phyloP scores from a whole-genome alignment of 1,140 invertebrate species.

The Calliphora vicina region DNA sequence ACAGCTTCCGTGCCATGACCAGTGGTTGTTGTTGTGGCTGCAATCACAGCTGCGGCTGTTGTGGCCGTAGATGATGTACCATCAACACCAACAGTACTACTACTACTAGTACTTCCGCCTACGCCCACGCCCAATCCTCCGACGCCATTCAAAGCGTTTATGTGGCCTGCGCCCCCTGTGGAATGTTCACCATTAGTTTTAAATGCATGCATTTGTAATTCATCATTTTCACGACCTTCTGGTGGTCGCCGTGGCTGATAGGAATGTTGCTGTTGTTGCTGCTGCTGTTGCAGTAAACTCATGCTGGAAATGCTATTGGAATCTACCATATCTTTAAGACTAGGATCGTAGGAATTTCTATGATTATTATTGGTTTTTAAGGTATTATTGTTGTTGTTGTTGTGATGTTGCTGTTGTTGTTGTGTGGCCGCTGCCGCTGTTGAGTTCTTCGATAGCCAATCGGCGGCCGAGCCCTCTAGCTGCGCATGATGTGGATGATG shows the following conservation, averaged over 20 bases:
- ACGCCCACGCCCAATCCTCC: too few species aligned
- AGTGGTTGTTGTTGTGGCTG: constrained; percentile 62
- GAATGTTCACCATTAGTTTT: constrained; percentile 47
- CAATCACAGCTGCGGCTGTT: constrained; percentile 58
- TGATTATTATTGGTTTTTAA: constrained; percentile 41
- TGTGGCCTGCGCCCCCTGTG: background rate
- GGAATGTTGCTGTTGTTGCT: constrained; percentile 48
- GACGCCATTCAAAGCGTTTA: background rate
- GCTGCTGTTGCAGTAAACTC: constrained; percentile 43
- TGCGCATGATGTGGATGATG: background rate
- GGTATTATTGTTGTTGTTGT: constrained; percentile 46
- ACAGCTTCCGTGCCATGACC: constrained; percentile 58
- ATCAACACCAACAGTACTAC: too few species aligned
- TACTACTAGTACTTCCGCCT: too few species aligned
- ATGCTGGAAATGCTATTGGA: constrained; percentile 26
- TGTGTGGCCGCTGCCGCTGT: background rate
- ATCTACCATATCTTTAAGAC: constrained; percentile 29
- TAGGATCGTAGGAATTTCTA: constrained; percentile 35
- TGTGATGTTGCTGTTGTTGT: constrained; percentile 4
- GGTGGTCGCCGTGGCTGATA: constrained; percentile 67
- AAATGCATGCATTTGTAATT: constrained; percentile 54
- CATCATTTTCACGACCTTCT: constrained; percentile 81
- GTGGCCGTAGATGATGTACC: constrained; percentile 49
- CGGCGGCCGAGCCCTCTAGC: background rate
- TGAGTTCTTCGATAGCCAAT: background rate